Conservation (phyloP, 2,888 invertebrate genomes). For the Folsomia manolachei region DNA sequence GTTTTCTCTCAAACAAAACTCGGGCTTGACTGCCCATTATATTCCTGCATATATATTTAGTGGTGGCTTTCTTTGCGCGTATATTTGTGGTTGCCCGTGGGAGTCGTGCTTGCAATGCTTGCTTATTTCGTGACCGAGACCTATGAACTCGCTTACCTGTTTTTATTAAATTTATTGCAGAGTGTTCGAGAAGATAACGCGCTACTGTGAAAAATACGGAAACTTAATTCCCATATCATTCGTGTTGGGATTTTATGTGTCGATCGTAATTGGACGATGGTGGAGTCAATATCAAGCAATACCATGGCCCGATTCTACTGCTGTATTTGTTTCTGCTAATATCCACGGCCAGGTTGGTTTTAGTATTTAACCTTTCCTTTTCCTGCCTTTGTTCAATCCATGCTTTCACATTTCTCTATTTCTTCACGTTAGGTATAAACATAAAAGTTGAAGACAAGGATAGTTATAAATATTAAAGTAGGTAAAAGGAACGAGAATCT, state of each 20-base stretch:
- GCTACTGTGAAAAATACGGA: slow-evolving; percentile 81
- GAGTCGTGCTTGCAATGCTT: too few species aligned
- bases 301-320: slow-evolving; percentile 83
- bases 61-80: background rate
- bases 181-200: slow-evolving; percentile 74
- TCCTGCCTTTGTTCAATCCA: too few species aligned
- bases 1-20: background rate
- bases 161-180: slow-evolving; percentile 56
- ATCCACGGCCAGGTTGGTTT: slow-evolving; percentile 69
- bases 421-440: too few species aligned
- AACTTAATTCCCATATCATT: slow-evolving; percentile 88
- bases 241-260: slow-evolving; percentile 90
- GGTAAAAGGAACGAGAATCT: too few species aligned
- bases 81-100: background rate
- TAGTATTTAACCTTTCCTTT: too few species aligned
- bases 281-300: slow-evolving; percentile 80
- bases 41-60: background rate
- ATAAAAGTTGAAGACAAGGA: too few species aligned
- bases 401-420: too few species aligned
- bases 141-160: background rate
- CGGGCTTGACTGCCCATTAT: too few species aligned
- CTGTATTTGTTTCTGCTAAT: slow-evolving; percentile 80
- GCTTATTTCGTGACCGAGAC: background rate
- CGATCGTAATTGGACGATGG: slow-evolving; percentile 89
- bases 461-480: too few species aligned